Base-by-base conservation (phyloP, 2,797 vertebrate genomes). In the Myoxocephalus aenaeus region DNA sequence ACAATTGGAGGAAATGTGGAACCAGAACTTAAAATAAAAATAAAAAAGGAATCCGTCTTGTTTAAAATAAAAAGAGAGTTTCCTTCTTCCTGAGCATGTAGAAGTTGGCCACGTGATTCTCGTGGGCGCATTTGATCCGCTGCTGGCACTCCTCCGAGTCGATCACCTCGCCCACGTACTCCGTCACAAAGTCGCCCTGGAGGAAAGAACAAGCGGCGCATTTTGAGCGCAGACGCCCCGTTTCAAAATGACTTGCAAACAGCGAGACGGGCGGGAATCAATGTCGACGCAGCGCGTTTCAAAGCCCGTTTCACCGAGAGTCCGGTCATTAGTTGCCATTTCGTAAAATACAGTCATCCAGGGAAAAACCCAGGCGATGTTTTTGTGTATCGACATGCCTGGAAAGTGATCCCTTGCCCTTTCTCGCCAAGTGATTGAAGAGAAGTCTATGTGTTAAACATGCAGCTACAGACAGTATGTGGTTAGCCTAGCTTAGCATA, bases 91-190 rank as follows among this genome's bases (percentile, higher is more conserved):
- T 99, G 81, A 99, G 95, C 97, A 99, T 98, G 95, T 99, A 99
- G 92, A 99, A 99, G 93, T 99, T 97, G 92, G 96, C 96, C 82
- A 98, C 92, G 0, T 96, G 97, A 85, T 97, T 98, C 88, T 99
- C 98, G n/a, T 99, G 97, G n/a, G 98, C 97, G 2, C 94, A 95
- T 86, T 97, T 98, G 92, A 99, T 99, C 87, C 98, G 95, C 90
- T 97, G 92, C 83, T 97, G 94, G 92, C 98, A 99, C 87, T 99
- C 98, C 83, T 99, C 98, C 1, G 97, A 96, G 2, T 99, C 98
- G 7, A 99, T 99, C 51, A 99, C 94, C 88, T 99, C 98, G 2
- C 98, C 98, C 8, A 99, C 98, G 0, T 99, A 99, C 51, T 99
- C 98, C 0, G 95, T 97, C 83, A 99, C 97, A 95, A 99, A 98